Evolutionary conservation across 1,140 invertebrate species (phyloP).

Genomic region (Drosophila mayri): DNA sequence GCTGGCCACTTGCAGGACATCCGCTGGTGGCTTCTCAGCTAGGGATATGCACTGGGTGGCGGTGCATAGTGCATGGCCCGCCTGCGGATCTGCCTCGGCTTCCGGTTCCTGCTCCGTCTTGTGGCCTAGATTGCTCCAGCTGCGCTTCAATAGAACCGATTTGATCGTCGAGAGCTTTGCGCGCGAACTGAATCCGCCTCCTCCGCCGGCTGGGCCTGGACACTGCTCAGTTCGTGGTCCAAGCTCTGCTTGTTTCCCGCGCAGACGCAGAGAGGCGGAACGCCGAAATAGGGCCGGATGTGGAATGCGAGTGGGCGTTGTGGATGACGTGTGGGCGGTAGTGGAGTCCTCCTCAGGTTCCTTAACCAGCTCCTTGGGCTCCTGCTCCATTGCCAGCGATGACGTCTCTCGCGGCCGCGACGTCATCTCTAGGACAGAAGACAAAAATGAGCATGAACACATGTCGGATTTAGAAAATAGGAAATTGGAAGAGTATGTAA

Average conservation of each 20-base stretch:
- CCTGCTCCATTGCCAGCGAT: conserved; percentile 40
- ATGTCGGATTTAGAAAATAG: background rate
- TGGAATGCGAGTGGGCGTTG: conserved; percentile 70
- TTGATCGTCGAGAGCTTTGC: conserved; percentile 66
- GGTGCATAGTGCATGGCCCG: conserved; percentile 54
- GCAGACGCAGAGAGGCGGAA: conserved; percentile 77
- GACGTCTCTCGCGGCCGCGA: conserved; percentile 59
- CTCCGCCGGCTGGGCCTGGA: conserved; percentile 36
- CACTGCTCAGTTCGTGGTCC: conserved; percentile 8
- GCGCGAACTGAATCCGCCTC: conserved; percentile 68
- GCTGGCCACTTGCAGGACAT: conserved; percentile 16
- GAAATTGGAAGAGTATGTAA: background rate
- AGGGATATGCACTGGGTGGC: conserved; percentile 46
- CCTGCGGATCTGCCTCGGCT: conserved; percentile 26
- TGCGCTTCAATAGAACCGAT: conserved; percentile 52
- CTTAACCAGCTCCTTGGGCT: conserved; percentile 10
- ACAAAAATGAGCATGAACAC: background rate
- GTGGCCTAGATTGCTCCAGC: conserved; percentile 68
- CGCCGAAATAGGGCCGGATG: conserved; percentile 61
- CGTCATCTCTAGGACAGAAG: conserved; percentile 39
- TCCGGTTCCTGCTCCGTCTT: conserved; percentile 48
- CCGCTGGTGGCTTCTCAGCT: conserved; percentile 15
- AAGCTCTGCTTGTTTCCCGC: conserved; percentile 56
- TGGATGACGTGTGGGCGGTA: conserved; percentile 17
- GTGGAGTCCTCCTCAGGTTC: conserved; percentile 4